Conservation (phyloP, 2,797 vertebrate genomes). For the Bucorvus abyssinicus region DNA sequence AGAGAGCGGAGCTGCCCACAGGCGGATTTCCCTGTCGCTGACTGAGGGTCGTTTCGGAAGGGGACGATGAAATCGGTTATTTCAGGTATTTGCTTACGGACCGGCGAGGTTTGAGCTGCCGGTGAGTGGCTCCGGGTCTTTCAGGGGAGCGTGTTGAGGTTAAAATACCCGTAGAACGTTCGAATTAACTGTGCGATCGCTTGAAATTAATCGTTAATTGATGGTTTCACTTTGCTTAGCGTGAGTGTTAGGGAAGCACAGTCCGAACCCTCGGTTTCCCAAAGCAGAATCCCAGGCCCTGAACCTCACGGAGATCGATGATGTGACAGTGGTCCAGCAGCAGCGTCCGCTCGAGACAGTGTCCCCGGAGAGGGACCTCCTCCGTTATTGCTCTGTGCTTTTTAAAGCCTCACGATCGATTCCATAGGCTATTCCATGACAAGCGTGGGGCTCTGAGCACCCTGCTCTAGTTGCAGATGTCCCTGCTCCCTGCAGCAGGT, state of each 20-base stretch:
- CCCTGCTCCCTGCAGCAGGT: too few species aligned
- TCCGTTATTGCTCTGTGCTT: neutral
- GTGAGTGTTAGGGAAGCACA: neutral
- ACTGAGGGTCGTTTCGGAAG: too few species aligned
- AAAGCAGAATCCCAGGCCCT: neutral
- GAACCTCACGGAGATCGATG: neutral
- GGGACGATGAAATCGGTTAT: rapidly evolving
- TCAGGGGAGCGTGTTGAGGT: neutral
- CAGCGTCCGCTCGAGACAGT: neutral
- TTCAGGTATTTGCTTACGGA: neutral
- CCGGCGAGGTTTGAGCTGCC: too few species aligned
- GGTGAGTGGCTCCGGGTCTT: too few species aligned
- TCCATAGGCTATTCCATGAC: too few species aligned
- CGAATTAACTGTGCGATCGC: neutral
- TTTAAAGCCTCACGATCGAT: neutral
- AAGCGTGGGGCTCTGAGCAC: too few species aligned
- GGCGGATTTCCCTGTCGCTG: too few species aligned
- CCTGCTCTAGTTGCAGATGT: too few species aligned
- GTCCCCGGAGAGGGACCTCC: too few species aligned
- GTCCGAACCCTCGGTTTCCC: neutral
- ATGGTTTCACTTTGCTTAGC: neutral
- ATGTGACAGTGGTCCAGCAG: neutral
- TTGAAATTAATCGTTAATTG: neutral
- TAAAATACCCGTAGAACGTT: neutral
- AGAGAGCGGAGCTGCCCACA: too few species aligned